Evolutionary conservation across 2,797 vertebrate genomes (phyloP), one percentile per base, ranked within the genome.

Genomic region (Anguilla megastoma): DNA sequence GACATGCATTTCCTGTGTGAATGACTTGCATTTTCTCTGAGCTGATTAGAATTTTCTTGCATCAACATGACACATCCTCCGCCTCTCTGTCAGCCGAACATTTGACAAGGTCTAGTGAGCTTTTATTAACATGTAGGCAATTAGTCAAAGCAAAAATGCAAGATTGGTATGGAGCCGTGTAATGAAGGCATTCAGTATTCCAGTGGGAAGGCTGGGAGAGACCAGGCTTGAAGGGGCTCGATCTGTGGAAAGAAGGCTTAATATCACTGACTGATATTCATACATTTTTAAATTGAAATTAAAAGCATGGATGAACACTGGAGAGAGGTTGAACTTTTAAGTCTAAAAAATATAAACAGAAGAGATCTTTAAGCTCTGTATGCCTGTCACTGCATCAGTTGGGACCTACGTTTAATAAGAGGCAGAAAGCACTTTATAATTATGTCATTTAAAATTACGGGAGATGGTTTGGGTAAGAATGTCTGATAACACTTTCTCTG

Each of bases 281-380:
- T 48, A 48, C 79, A 82, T 48, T 82, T 82, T 82, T 24, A 82
- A 82, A 82, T 82, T 82, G 79, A 50, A 82, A 82, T 50, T 48
- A 50, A 82, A 50, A 50, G 79, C 79, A 82, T 50, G 79, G 79
- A 24, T 82, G 79, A 82, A 48, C 45, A n/a, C 79, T 82, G 41
- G 41, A 50, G 50, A 82, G 21, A 12, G 79, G 41, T 9, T 41
- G 36, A 80, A 80, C 30, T 21, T 48, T 50, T 48, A 24, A 48
- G 79, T 82, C 79, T 50, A 82, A 24, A 48, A 48, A 82, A n/a
- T 24, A 50, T 6, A n/a, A 82, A 48, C 79, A 50, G 41, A 50
- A 82, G 9, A 82, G 6, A 48, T 80, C 41, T 45, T 5, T 21
- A 80, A 80, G 76, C 36, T 48, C 76, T 41, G 0, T 24, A 6